Percentiles rank a stretch among this genome's conserved stretches.
Conservation (phyloP, 2,113 vertebrate genomes). For the Phalacrocorax brasilianus region DNA sequence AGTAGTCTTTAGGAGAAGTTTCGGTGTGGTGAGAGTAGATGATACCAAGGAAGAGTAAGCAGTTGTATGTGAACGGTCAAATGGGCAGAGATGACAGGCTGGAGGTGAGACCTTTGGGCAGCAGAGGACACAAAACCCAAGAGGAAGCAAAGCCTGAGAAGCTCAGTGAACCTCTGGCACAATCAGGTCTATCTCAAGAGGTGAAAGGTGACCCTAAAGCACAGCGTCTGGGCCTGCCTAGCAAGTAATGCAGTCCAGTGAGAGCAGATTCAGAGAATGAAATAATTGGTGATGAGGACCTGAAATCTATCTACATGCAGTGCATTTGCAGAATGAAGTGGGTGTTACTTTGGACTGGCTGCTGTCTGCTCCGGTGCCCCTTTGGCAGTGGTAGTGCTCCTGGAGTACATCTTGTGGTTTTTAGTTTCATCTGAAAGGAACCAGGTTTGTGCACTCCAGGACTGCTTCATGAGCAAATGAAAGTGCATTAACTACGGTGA, state of each 20-base stretch:
- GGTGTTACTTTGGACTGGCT: neutral
- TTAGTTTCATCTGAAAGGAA: neutral
- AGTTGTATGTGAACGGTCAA: neutral
- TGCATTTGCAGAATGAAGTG: neutral
- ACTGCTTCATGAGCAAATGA: neutral
- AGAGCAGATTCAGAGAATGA: neutral
- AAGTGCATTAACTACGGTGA: neutral
- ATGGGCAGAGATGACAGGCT: neutral
- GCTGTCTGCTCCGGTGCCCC: neutral
- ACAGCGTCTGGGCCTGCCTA: neutral
- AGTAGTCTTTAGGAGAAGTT: neutral
- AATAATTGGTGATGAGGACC: neutral
- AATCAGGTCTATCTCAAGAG: neutral
- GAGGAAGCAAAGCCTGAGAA: neutral
- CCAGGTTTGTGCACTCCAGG: neutral
- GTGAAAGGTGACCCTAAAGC: neutral
- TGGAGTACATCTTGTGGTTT: neutral
- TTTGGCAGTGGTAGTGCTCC: neutral
- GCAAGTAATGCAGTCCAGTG: neutral
- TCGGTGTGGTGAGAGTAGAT: neutral
- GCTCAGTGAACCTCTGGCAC: neutral
- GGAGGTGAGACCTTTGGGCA: neutral
- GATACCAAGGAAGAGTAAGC: neutral
- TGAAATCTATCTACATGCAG: fast-evolving
- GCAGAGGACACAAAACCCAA: neutral